Percentiles rank a stretch among this genome's conserved stretches.
phyloP scores from a whole-genome alignment of 2,888 invertebrate species.

The Yponomeuta plumbellus region DNA sequence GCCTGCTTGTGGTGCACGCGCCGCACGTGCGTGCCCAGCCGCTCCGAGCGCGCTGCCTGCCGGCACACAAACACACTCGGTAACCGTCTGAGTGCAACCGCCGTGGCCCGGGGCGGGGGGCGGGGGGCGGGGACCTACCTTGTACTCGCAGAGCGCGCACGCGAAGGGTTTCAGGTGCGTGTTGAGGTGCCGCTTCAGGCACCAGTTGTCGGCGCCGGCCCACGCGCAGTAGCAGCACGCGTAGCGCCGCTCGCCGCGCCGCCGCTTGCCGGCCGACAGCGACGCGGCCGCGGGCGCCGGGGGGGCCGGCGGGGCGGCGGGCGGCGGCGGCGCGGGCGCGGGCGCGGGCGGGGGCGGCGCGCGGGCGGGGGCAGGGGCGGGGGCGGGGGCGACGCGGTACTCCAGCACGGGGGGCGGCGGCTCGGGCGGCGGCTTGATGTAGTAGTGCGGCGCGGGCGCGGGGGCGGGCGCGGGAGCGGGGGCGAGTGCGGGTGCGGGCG shows the following conservation, averaged over 20 bases:
- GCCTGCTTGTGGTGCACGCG: slow-evolving; percentile 95
- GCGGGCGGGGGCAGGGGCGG: slow-evolving; percentile 31
- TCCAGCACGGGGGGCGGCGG: slow-evolving; percentile 52
- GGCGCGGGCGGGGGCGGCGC: slow-evolving; percentile 26
- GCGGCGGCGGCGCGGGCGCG: slow-evolving; percentile 26
- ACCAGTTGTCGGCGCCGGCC: slow-evolving; percentile 96
- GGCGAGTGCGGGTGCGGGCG: slow-evolving; percentile 20
- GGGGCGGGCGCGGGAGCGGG: slow-evolving; percentile 21
- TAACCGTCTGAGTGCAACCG: too few relatives aligned
- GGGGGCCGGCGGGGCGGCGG: slow-evolving; percentile 37
- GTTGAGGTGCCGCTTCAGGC: slow-evolving; percentile 92
- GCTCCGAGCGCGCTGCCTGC: slow-evolving; percentile 88
- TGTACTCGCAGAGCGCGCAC: slow-evolving; percentile 94
- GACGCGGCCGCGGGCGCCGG: slow-evolving; percentile 67
- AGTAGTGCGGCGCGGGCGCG: slow-evolving; percentile 34
- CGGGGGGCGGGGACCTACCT: slow-evolving; percentile 40
- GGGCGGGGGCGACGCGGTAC: slow-evolving; percentile 35
- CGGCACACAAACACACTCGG: too few relatives aligned
- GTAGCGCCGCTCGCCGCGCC: slow-evolving; percentile 83
- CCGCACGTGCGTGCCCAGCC: slow-evolving; percentile 91
- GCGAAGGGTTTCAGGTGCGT: slow-evolving; percentile 95
- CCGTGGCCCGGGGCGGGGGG: too few relatives aligned
- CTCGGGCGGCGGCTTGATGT: slow-evolving; percentile 60
- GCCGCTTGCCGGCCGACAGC: slow-evolving; percentile 39
- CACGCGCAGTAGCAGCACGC: slow-evolving; percentile 94